phyloP scores from a whole-genome alignment of 2,797 vertebrate genomes.

The Serranus cabrilla region DNA sequence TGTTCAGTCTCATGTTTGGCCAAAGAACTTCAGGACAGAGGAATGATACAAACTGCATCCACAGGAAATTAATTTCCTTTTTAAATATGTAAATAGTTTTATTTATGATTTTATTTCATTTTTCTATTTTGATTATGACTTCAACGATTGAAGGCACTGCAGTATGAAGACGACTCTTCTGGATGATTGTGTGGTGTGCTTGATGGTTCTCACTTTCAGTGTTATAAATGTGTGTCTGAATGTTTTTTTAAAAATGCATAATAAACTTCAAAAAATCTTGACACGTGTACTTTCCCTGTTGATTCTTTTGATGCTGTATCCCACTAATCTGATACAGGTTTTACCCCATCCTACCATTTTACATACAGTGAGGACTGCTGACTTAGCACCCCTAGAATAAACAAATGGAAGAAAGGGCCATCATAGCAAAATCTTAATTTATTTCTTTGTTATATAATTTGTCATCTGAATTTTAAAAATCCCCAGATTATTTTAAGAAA shows the following conservation, averaged over 20 bases:
- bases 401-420: too few relatives aligned
- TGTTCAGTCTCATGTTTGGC: constrained; percentile 36
- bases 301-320: constrained; percentile 2
- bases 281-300: not conserved
- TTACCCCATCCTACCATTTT: too few relatives aligned
- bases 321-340: not conserved
- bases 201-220: constrained; percentile 55
- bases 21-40: constrained; percentile 42
- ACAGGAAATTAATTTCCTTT: constrained; percentile 41
- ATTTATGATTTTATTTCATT: constrained; percentile 72
- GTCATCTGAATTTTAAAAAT: too few relatives aligned
- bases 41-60: constrained; percentile 23
- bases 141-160: constrained; percentile 46
- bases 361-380: too few relatives aligned
- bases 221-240: constrained; percentile 60
- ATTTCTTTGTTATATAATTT: too few relatives aligned
- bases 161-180: constrained; percentile 47
- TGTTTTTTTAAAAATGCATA: constrained; percentile 56
- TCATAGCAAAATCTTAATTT: too few relatives aligned
- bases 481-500: too few relatives aligned
- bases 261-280: constrained; percentile 66
- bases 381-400: too few relatives aligned
- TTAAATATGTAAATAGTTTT: constrained; percentile 69
- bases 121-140: constrained; percentile 47
- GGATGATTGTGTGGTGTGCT: constrained; percentile 53